Percentiles rank a stretch among this genome's conserved stretches.
Evolutionary conservation across 2,797 vertebrate genomes (phyloP).

Genomic region (Hylomyscus alleni): DNA sequence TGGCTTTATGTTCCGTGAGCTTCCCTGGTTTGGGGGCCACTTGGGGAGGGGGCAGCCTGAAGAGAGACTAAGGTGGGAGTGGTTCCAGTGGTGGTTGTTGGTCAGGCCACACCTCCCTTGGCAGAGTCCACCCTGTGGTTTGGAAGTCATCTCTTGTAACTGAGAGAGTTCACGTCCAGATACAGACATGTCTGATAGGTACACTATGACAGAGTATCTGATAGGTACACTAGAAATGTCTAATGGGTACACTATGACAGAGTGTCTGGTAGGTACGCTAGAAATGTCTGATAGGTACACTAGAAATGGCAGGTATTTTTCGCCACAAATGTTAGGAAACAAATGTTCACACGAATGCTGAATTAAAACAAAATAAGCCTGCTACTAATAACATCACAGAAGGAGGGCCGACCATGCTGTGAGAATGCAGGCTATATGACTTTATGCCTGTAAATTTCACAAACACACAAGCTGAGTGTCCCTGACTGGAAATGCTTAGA

Average conservation of each 20-base stretch:
- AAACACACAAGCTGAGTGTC: background rate
- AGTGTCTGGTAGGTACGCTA: background rate
- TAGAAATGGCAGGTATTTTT: background rate
- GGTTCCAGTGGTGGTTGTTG: background rate
- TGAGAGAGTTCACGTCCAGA: background rate
- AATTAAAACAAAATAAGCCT: background rate
- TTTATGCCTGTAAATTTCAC: constrained; percentile 6
- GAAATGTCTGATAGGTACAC: background rate
- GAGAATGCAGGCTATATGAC: background rate
- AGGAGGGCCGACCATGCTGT: background rate
- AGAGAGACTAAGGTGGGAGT: background rate
- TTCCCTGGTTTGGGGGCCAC: background rate
- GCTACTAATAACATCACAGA: background rate
- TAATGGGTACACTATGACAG: too few species aligned
- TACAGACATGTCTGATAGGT: background rate
- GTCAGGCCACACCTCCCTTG: background rate
- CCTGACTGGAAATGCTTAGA: background rate
- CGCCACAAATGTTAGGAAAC: background rate
- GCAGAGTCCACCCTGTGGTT: background rate
- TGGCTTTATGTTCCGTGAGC: too few species aligned
- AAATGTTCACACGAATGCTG: background rate
- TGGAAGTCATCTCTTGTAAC: background rate
- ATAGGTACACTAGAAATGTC: background rate
- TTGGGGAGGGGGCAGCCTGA: background rate
- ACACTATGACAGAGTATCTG: background rate